A percentile compares a stretch with the other conserved stretches of the same genome.
Evolutionary conservation across 2,888 invertebrate genomes (phyloP).

Genomic region (Drosophila greeni): DNA sequence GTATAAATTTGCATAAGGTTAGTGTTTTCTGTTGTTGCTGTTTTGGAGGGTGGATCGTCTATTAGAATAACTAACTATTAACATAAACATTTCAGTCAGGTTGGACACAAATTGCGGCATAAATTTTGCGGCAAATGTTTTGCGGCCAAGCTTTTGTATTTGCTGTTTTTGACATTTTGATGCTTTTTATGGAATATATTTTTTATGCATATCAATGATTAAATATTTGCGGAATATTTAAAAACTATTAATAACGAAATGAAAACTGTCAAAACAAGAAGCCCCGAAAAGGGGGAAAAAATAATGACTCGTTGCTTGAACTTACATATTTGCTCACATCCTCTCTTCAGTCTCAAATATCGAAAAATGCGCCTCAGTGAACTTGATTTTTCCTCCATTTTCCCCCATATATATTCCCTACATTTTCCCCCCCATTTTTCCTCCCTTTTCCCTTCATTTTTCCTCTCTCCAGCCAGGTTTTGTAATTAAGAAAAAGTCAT

Average conservation of each 20-base stretch:
- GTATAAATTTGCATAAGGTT: slow-evolving; percentile 57
- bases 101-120: slow-evolving; percentile 59
- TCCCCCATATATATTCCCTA: not conserved
- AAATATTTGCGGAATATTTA: slow-evolving; percentile 53
- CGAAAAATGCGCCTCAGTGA: slow-evolving; percentile 48
- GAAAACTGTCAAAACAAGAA: slow-evolving; percentile 34
- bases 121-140: slow-evolving; percentile 61
- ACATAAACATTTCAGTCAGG: slow-evolving; percentile 47
- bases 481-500: slow-evolving; percentile 74
- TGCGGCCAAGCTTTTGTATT: slow-evolving; percentile 41
- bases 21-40: slow-evolving; percentile 3
- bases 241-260: slow-evolving; percentile 44
- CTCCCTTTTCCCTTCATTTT: not conserved
- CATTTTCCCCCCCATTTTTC: too few relatives aligned
- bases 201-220: slow-evolving; percentile 38
- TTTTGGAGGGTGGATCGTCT: slow-evolving; percentile 33
- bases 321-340: slow-evolving; percentile 60
- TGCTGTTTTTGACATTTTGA: slow-evolving; percentile 35
- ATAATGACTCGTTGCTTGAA: slow-evolving; percentile 30
- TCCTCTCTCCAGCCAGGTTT: slow-evolving; percentile 50
- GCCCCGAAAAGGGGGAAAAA: not conserved
- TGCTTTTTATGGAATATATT: slow-evolving; percentile 30
- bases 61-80: slow-evolving; percentile 50
- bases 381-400: slow-evolving; percentile 27
- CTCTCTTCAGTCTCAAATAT: slow-evolving; percentile 37